These are phyloP conservation scores for Centropus bengalensis DNA, from an alignment of 2,113 vertebrate genomes.

Conservation along the genomic window DNA sequence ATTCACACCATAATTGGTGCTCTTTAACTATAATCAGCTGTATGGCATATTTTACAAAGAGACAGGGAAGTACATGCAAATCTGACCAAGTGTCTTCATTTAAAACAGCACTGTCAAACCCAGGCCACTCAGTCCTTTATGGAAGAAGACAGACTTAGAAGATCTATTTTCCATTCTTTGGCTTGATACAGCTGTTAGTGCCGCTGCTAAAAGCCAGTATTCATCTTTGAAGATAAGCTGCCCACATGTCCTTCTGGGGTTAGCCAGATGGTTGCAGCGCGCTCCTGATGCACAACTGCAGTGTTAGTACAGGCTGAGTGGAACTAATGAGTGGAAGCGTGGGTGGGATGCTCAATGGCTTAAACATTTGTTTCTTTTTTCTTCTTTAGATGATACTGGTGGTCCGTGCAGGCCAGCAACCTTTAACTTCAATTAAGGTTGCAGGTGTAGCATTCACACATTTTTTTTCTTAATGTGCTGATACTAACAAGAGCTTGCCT, in stretches of 20 bases:
- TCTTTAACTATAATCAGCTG: not conserved
- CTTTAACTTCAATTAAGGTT: not conserved
- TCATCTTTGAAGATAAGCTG: slow-evolving; percentile 49
- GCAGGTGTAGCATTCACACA: not conserved
- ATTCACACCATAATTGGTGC: not conserved
- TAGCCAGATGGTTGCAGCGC: not conserved
- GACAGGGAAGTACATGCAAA: not conserved
- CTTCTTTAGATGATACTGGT: slow-evolving; percentile 8
- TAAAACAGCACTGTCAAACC: not conserved
- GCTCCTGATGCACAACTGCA: not conserved
- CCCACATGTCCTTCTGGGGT: slow-evolving; percentile 45
- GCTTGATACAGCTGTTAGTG: slow-evolving; percentile 43
- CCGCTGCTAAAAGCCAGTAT: not conserved
- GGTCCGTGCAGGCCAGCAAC: not conserved
- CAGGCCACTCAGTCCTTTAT: not conserved
- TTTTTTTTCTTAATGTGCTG: not conserved
- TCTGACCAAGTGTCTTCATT: not conserved
- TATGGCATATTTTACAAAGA: not conserved
- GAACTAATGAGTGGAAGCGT: slow-evolving; percentile 43
- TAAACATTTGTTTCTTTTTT: slow-evolving; percentile 35
- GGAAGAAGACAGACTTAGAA: not conserved
- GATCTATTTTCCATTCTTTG: slow-evolving; percentile 39
- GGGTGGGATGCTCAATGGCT: slow-evolving; percentile 56
- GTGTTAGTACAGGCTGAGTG: slow-evolving; percentile 41
- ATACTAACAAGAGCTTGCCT: not conserved